Base-by-base conservation (phyloP, 2,888 invertebrate species). In the Leptinotarsa tumamoca region DNA sequence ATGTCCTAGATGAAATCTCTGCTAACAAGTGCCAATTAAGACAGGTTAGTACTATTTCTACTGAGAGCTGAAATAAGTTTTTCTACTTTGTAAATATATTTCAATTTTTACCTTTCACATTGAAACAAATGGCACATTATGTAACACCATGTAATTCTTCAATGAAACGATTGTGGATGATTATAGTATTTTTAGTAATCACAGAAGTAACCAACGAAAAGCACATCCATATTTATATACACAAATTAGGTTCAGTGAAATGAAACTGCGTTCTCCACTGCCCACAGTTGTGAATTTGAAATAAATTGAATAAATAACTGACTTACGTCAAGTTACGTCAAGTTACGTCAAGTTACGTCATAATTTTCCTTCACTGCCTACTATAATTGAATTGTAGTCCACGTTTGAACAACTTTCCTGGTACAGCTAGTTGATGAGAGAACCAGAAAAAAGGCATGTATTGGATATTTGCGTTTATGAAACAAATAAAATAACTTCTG, bases 141-240 rank as follows among this genome's bases (percentile, higher is more conserved):
- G 18, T 49, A 4, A 23, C 21, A 58, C 15, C 7, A 23, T 17
- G 21, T 21, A 17, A 43, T 43, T 23, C 43, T 61, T 61, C 33
- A 1, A 21, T 56, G 23, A 63, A 67, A 50, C 51, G 17, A 50
- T 54, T 52, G 73, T 51, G 49, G 77, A 82, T 83, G 83, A 80
- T 83, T 83, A 83, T 83, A 82, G 83, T 83, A 83, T 83, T 83
- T 81, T 81, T 67, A 71, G 68, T 67, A 79, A 54, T 63, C 73
- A 78, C 74, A 67, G 67, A 73, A 66, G 58, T 74, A 70, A 67
- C 79, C 81, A 83, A 82, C 82, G 81, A 83, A 78, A 72, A 81
- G 81, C 82, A 83, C 83, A 80, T 75, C 78, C 80, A 76, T 79
- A 80, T 69, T 69, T 56, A 79, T 80, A 83, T 81, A 83, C 81